phyloP scores from a whole-genome alignment of 2,113 vertebrate species.

The Saccopteryx bilineata region DNA sequence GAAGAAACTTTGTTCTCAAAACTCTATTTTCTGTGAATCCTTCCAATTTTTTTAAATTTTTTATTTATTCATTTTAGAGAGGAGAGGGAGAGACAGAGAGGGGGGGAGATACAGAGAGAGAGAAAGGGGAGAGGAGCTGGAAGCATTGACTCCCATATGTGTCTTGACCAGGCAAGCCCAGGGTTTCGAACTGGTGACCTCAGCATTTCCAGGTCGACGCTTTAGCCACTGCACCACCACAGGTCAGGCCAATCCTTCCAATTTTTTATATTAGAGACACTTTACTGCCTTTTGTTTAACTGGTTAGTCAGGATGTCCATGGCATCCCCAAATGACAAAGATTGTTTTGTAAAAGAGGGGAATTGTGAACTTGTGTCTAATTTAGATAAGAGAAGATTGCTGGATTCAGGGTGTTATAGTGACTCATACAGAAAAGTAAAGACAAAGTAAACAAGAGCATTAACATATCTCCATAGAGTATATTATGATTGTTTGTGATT shows the following conservation, averaged over 20 bases:
- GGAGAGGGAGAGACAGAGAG: too few species aligned
- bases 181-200: too few species aligned
- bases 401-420: neutral
- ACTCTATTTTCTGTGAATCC: neutral
- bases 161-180: too few species aligned
- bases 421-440: neutral
- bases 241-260: neutral
- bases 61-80: too few species aligned
- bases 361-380: neutral
- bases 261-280: neutral
- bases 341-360: neutral
- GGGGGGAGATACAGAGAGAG: too few species aligned
- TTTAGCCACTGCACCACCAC: too few species aligned
- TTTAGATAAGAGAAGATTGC: neutral
- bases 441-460: neutral
- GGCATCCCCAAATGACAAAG: neutral
- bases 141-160: too few species aligned
- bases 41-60: neutral
- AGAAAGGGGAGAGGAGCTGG: too few species aligned
- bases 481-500: neutral
- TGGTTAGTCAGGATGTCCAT: neutral
- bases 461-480: too few species aligned
- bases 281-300: neutral
- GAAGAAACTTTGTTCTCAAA: neutral
- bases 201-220: too few species aligned